These are phyloP conservation scores for Podarcis cretensis DNA, from an alignment of 2,113 vertebrate genomes.

Conservation along the genomic window DNA sequence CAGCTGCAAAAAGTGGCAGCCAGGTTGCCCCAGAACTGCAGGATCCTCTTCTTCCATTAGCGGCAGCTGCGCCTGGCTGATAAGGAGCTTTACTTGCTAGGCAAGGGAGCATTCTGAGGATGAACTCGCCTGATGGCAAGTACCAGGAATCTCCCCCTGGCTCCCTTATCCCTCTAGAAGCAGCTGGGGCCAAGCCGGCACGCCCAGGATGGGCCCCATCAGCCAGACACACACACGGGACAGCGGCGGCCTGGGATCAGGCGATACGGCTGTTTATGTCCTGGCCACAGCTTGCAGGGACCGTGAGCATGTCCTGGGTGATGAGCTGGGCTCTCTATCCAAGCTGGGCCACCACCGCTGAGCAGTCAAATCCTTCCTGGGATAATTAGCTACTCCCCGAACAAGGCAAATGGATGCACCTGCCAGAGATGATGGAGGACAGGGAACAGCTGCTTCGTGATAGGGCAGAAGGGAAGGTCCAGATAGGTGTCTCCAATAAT, in stretches of 20 bases:
- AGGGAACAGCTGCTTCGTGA: not conserved
- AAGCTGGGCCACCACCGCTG: not conserved
- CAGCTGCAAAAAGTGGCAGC: no score
- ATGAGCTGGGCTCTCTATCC: not conserved
- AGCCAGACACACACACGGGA: not conserved
- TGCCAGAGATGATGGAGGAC: not conserved
- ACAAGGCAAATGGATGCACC: not conserved
- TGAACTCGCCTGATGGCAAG: not conserved
- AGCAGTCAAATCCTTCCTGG: not conserved
- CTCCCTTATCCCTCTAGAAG: not conserved
- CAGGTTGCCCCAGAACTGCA: not conserved
- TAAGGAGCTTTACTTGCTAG: not conserved
- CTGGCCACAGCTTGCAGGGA: not conserved
- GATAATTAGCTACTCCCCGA: not conserved
- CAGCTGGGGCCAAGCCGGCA: not conserved
- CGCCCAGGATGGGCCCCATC: conserved; percentile 41
- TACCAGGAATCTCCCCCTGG: not conserved
- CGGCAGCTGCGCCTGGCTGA: not conserved
- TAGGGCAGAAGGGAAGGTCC: not conserved
- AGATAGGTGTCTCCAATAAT: no score
- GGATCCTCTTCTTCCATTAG: no score
- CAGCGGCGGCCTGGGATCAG: not conserved
- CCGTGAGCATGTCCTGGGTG: not conserved
- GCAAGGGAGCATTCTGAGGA: not conserved
- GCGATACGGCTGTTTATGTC: conserved; percentile 11